phyloP scores from a whole-genome alignment of 2,888 invertebrate genomes.

The Copidosoma aretas region DNA sequence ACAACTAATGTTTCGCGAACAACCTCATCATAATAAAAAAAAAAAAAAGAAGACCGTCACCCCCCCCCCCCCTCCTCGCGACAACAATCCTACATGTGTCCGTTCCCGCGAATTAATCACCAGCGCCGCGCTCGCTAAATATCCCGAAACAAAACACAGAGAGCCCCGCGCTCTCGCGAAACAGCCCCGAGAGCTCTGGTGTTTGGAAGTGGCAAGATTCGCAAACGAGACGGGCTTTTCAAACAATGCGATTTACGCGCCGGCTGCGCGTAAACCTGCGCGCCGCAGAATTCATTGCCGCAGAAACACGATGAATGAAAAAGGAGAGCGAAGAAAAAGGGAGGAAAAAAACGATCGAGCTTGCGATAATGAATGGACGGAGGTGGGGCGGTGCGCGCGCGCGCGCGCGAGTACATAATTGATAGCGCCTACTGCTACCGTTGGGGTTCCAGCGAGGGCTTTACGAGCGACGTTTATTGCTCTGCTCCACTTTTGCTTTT shows the following conservation, averaged over 20 bases:
- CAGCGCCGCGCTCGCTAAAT: not conserved
- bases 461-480: constrained; percentile 17
- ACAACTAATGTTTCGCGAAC: too few relatives aligned
- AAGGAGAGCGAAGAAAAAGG: too few relatives aligned
- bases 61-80: not conserved
- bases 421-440: too few relatives aligned
- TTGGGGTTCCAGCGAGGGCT: not conserved
- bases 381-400: not conserved
- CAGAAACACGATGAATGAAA: too few relatives aligned
- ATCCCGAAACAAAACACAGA: not conserved
- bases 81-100: not conserved
- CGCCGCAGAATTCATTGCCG: too few relatives aligned
- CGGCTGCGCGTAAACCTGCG: too few relatives aligned
- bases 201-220: not conserved
- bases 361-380: not conserved
- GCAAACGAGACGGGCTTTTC: not conserved
- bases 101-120: not conserved
- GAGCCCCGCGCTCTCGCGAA: not conserved
- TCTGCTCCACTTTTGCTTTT: not conserved
- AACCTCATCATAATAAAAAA: not conserved
- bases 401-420: not conserved
- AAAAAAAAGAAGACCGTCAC: not conserved
- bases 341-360: not conserved
- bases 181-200: not conserved
- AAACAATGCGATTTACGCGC: not conserved